Evolutionary conservation across 1,140 invertebrate genomes (phyloP), one percentile per base, ranked within the genome.

Genomic region (Akabosia matsudoensis): DNA sequence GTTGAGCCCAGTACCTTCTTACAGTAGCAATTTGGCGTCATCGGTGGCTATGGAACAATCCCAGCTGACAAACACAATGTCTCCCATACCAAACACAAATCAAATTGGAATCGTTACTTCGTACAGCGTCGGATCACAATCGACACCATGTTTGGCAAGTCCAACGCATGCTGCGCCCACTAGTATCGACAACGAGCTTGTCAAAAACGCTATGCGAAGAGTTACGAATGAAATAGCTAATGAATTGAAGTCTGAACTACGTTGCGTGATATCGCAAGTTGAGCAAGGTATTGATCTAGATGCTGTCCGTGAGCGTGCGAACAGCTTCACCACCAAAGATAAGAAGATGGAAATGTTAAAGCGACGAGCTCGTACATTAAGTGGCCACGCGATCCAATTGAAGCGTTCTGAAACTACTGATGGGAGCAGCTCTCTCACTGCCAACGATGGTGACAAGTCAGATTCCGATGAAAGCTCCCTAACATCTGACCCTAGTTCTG

Each of bases 161-260:
- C 61, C 61, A 7, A 67, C 24, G 4, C 3, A 67, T 67, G 28
- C 61, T 67, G 24, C 7, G 4, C 24, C 54, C 7, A 22, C 10
- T 22, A 31, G 24, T 7, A 28, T 67, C 31, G 61, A 28, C 4
- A 16, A 7, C 10, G 24, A 67, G 22, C 92, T 92, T 78, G 88
- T 92, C 0, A 90, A 91, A 80, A 91, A 91, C 84, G 88, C 91
- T 80, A 10, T 75, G 4, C 14, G 33, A 30, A 61, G 54, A 26
- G 22, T 61, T 30, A 91, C 91, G 0, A 90, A 90, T 85, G 91
- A 92, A 85, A 84, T 92, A 64, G 91, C 91, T 0, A 92, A 90
- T 7, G 91, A 92, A 84, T 91, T 93, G 10, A 93, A 92, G 83
- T 92, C 91, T 1, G 91, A 92, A 86, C 91, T 93, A 28, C 85